These are phyloP conservation scores for Tetramorium simillimum DNA, from an alignment of 1,140 invertebrate genomes.

Conservation along the genomic window DNA sequence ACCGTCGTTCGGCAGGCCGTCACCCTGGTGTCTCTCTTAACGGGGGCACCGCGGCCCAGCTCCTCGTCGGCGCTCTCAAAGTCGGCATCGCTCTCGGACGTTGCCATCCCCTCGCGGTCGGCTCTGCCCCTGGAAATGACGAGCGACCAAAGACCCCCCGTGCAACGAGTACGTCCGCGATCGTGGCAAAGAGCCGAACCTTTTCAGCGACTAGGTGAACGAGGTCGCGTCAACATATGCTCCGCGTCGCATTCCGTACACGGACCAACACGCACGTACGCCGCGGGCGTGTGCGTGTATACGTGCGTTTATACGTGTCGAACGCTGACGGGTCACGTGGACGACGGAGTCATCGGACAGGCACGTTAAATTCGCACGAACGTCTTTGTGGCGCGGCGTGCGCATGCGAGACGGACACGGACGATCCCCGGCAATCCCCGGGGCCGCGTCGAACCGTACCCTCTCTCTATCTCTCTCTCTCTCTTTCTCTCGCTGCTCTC, in stretches of 20 bases:
- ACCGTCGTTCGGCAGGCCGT: slow-evolving; percentile 73
- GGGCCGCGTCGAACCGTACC: too few relatives aligned
- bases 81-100: slow-evolving; percentile 89
- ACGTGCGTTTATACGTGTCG: slow-evolving; percentile 5
- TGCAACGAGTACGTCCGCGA: too few relatives aligned
- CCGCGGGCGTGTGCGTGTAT: neutral
- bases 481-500: too few relatives aligned
- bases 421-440: too few relatives aligned
- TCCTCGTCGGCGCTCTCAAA: slow-evolving; percentile 90
- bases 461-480: too few relatives aligned
- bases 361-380: slow-evolving; percentile 36
- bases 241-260: neutral
- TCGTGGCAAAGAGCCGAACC: too few relatives aligned
- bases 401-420: slow-evolving; percentile 3
- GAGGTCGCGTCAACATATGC: slow-evolving; percentile 16
- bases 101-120: slow-evolving; percentile 86
- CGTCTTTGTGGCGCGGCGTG: neutral
- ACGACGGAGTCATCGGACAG: slow-evolving; percentile 10
- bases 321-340: slow-evolving; percentile 39
- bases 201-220: neutral
- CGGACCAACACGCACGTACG: neutral
- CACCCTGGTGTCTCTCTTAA: slow-evolving; percentile 41
- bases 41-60: slow-evolving; percentile 60
- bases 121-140: neutral
- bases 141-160: too few relatives aligned